Evolutionary conservation across 2,113 vertebrate genomes (phyloP), one percentile per base, ranked within the genome.

Genomic region (Dasyurus viverrinus): DNA sequence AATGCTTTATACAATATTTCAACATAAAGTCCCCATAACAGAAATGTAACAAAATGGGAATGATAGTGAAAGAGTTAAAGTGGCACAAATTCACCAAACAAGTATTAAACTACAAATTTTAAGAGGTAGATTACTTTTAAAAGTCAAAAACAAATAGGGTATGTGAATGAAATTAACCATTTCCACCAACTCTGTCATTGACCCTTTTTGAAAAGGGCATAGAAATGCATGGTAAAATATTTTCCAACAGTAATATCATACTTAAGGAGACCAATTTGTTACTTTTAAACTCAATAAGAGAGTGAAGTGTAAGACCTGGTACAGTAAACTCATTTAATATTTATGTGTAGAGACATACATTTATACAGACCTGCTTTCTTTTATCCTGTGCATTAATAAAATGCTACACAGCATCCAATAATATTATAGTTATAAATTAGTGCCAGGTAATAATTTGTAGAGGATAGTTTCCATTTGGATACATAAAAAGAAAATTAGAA

Each of bases 1-100:
- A 99, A 99, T 98, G 99, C 98, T 99, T 99, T 99, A 98, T 99
- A 99, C 99, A 99, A 95, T 98, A 98, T 98, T 98, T 97, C 98
- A 98, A 98, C 98, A 98, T 96, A 97, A 98, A 98, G 98, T 98
- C 98, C 98, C 98, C 98, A 96, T 98, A 98, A 98, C 97, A 98
- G 98, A 98, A 98, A 98, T 96, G 98, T 98, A 99, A 99, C 98
- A 98, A 98, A 98, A 99, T 98, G 98, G 99, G 99, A 99, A 99
- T 99, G 99, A 98, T 98, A 98, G 98, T 98, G 98, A 98, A 98
- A 98, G 98, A 97, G 96, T 98, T 98, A 98, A 99, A 98, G 98
- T 98, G 98, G 99, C 98, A 99, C 98, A 98, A 98, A 98, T 98
- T 98, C 98, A 98, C 98, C 98, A 98, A 98, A 98, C 98, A 98